Evolutionary conservation across 2,797 vertebrate species (phyloP).

Genomic region (Taenioides sp.): DNA sequence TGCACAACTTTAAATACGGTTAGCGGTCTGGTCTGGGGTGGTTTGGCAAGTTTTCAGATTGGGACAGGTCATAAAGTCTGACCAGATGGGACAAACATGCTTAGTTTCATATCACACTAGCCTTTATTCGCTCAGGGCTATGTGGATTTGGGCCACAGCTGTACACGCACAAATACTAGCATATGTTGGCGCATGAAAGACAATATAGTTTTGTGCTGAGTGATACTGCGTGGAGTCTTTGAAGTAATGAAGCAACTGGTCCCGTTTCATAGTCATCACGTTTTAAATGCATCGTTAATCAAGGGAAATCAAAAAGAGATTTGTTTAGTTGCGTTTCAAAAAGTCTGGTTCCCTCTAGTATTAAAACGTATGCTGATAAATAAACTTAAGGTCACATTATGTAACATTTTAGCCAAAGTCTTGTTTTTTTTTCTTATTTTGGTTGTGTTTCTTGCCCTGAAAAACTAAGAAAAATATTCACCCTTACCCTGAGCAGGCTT

Average conservation of each 20-base stretch:
- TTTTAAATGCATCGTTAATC: constrained; percentile 14
- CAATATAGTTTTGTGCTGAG: constrained; percentile 34
- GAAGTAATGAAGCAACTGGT: constrained; percentile 21
- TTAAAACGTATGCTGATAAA: not conserved
- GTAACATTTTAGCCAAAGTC: too few relatives aligned
- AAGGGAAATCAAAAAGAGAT: not conserved
- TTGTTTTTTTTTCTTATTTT: too few relatives aligned
- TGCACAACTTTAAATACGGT: constrained; percentile 21
- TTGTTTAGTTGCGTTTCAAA: not conserved
- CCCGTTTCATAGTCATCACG: constrained; percentile 9
- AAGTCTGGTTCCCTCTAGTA: not conserved
- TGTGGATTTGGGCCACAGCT: constrained; percentile 9
- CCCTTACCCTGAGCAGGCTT: too few relatives aligned
- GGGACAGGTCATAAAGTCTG: constrained; percentile 40
- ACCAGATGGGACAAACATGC: constrained; percentile 47
- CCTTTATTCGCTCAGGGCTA: constrained; percentile 38
- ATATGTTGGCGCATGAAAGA: constrained; percentile 18
- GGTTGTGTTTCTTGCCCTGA: too few relatives aligned
- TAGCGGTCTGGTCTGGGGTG: constrained; percentile 15
- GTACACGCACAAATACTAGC: constrained; percentile 4
- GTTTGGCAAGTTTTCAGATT: constrained; percentile 24
- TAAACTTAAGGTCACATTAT: too few relatives aligned
- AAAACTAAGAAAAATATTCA: too few relatives aligned
- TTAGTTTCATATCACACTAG: constrained; percentile 34
- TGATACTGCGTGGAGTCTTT: constrained; percentile 14